A percentile compares a stretch with the other conserved stretches of the same genome.
These are phyloP conservation scores for Lepidurus arcticus DNA, from an alignment of 1,140 invertebrate genomes.

Conservation along the genomic window DNA sequence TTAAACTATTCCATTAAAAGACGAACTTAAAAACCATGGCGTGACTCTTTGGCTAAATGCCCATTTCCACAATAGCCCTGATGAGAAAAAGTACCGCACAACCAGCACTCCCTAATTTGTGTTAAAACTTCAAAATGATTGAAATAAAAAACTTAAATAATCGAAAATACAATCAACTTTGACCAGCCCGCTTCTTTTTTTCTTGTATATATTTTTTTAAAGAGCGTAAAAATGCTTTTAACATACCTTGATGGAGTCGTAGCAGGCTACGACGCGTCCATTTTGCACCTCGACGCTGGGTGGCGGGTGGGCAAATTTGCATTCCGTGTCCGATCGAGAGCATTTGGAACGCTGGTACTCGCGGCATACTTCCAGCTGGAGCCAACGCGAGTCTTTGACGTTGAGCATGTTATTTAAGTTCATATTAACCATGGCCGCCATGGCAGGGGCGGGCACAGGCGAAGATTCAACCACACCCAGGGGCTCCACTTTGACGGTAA, in stretches of 20 bases:
- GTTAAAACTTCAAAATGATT: no score
- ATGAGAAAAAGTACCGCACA: no score
- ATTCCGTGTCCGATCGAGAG: slow-evolving; percentile 95
- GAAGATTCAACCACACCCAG: slow-evolving; percentile 21
- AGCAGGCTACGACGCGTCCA: slow-evolving; percentile 98
- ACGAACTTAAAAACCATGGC: no score
- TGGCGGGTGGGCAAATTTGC: slow-evolving; percentile 99
- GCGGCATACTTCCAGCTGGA: slow-evolving; percentile 98
- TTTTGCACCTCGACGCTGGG: slow-evolving; percentile 99
- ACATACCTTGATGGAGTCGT: slow-evolving; percentile 99
- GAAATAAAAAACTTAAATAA: neutral
- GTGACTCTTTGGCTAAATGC: no score
- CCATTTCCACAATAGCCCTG: no score
- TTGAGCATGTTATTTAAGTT: slow-evolving; percentile 83
- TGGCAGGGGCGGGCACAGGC: slow-evolving; percentile 23
- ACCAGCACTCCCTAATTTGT: no score
- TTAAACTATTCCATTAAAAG: no score
- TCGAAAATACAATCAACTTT: no score
- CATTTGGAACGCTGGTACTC: slow-evolving; percentile 99
- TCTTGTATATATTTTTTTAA: no score
- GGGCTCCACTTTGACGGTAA: slow-evolving; percentile 9
- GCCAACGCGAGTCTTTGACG: slow-evolving; percentile 98
- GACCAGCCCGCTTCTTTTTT: no score
- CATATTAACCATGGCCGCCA: slow-evolving; percentile 90
- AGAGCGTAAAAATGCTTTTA: neutral